Evolutionary conservation across 2,113 vertebrate genomes (phyloP).

Genomic region (Myiagra hebetior): DNA sequence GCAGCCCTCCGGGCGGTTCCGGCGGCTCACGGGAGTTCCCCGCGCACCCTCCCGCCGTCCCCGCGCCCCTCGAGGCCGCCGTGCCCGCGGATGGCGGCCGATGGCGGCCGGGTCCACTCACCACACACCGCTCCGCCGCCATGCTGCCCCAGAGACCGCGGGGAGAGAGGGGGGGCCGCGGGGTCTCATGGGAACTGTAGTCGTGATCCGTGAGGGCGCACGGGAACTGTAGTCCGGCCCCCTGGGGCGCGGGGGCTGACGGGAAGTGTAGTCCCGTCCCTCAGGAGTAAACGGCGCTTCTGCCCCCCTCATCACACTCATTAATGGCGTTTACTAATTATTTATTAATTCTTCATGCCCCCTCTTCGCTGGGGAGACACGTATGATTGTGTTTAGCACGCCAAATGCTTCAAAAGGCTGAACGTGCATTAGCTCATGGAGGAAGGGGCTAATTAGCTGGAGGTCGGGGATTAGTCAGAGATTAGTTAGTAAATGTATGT

Average conservation of each 20-base stretch:
- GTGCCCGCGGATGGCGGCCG: background rate
- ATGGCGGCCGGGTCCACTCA: background rate
- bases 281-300: fast-evolving
- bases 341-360: background rate
- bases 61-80: background rate
- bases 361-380: background rate
- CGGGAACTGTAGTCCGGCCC: background rate
- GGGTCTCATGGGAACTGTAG: background rate
- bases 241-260: background rate
- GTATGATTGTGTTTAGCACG: fast-evolving
- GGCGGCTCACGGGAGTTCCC: too few relatives aligned
- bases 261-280: background rate
- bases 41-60: fast-evolving
- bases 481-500: background rate
- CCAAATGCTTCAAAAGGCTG: background rate
- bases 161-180: fast-evolving
- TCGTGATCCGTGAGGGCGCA: fast-evolving
- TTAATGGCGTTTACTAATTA: background rate
- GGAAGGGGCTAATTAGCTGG: background rate
- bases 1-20: fast-evolving
- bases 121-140: fast-evolving
- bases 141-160: fast-evolving
- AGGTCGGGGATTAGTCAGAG: background rate
- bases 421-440: background rate
- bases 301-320: too few relatives aligned